Conservation (phyloP, 2,888 invertebrate species). For the Loripinus fragilis region DNA sequence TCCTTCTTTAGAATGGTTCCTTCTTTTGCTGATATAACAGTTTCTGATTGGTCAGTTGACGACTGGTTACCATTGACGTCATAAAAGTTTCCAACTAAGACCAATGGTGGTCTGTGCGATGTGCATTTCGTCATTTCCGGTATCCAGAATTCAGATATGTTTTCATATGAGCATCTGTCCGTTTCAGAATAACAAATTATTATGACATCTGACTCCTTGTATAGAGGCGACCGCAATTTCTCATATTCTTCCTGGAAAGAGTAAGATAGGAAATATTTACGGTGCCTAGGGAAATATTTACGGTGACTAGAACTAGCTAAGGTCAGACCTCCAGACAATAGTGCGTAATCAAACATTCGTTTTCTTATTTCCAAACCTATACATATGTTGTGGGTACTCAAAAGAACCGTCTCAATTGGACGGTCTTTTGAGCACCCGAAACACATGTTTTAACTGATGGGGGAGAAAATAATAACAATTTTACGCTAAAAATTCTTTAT, state of each 20-base stretch:
- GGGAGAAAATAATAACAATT: too few species aligned
- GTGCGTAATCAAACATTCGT: too few species aligned
- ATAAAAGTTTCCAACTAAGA: slow-evolving; percentile 3
- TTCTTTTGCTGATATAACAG: slow-evolving; percentile 9
- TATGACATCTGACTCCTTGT: slow-evolving; percentile 23
- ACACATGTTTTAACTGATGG: too few species aligned
- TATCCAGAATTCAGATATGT: slow-evolving; percentile 23
- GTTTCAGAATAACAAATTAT: background rate
- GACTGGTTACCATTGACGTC: slow-evolving; percentile 16
- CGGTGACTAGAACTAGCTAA: too few species aligned
- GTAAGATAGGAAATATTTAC: background rate
- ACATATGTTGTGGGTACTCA: too few species aligned
- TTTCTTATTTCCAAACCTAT: too few species aligned
- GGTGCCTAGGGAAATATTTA: too few species aligned
- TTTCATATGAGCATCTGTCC: slow-evolving; percentile 24
- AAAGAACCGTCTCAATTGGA: too few species aligned
- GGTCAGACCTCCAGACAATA: too few species aligned
- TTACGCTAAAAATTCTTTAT: too few species aligned
- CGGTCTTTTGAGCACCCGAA: too few species aligned
- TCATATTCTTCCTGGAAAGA: slow-evolving; percentile 21
- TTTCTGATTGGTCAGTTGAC: background rate
- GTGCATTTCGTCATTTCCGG: slow-evolving; percentile 23
- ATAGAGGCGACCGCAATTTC: slow-evolving; percentile 7
- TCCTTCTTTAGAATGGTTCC: slow-evolving; percentile 4
- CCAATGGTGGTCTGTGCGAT: background rate